Base-by-base conservation (phyloP, 2,888 invertebrate species). In the Sinohyriopsis cumingii region DNA sequence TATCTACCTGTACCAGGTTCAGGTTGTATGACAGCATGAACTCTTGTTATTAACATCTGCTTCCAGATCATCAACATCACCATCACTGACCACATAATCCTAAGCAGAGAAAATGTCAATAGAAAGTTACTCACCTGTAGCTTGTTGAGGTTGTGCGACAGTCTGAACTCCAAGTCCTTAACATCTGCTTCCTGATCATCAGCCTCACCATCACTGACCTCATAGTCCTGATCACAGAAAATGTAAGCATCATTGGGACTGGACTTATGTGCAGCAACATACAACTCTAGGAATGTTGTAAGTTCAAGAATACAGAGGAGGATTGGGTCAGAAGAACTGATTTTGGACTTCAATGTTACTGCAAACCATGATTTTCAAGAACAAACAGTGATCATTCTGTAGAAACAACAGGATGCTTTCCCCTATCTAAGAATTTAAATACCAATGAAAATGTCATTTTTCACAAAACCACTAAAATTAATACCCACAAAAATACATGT, bases 161-260 rank as follows among this genome's bases (percentile, higher is more conserved):
- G 92, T 28, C 95, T 92, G 88, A 97, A 97, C 90, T 97, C 96
- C 7, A 97, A 93, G 86, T 97, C 96, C 67, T 95, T 92, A 81
- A 96, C 94, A 19, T 94, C 93, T 56, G 94, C 88, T 81, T 94
- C 93, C 87, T 93, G 94, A 3, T 93, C 92, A 85, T 94, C 94
- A 0, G 93, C 90, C 60, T 88, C 88, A n/a, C 88, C 85, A 77
- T 89, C 88, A 90, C 88, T 80, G 60, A 82, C 71, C 54, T 68
- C 68, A 64, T 73, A 82, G 54, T 83, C 84, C 84, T 86, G 75
- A 24, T 62, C 65, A 28, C 55, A 59, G 63, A 61, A 65, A 59
- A 59, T 24, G 9, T 22, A 24, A 59, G 57, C 5, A 57, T 22
- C 7, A 33, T 6, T 33, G 33, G 33, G 33, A 33, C 33, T 33